Evolutionary conservation across 1,140 invertebrate genomes (phyloP), one percentile per base, ranked within the genome.

Genomic region (Pissodes strobi): DNA sequence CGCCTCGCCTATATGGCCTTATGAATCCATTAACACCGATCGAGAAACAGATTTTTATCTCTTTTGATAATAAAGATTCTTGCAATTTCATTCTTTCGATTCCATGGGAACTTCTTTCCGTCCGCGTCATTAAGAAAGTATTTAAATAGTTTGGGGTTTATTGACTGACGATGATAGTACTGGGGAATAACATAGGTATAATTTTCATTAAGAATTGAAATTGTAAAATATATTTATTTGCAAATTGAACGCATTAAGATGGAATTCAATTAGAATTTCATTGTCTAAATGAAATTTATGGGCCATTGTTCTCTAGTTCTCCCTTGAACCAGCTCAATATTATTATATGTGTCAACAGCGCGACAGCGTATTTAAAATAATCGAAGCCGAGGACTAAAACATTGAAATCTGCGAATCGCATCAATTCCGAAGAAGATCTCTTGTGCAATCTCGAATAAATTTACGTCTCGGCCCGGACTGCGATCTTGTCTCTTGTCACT

Each of bases 1-100:
- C 61, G 61, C 61, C 61, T 61, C 41, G 48, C n/a, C 51, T 64
- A 64, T 64, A 64, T 48, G 61, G 61, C 22, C 61, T 56, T 48
- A 64, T 64, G 51, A 64, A 64, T 64, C 61, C 61, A 64, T 64
- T 64, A 64, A 64, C 61, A 64, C 61, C 43, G 52, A 64, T 56
- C 27, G 61, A 64, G 48, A 56, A 38, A 63, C 30, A 56, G 52
- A 56, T 56, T 15, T 27, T 64, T 64, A 64, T 64, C 61, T 46
- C 39, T 56, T 56, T 15, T 64, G 51, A 64, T 64, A 64, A 64
- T 53, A 64, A 64, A 64, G 61, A 64, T 56, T 64, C 61, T 64
- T 64, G 61, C 61, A 64, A 64, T 64, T 64, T 64, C 61, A 64
- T 64, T 64, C 61, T 23, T 48, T 45, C 43, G 30, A 48, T 30